A percentile compares a stretch with the other conserved stretches of the same genome.
Conservation (phyloP, 2,797 vertebrate genomes). For the Novumbra hubbsi region DNA sequence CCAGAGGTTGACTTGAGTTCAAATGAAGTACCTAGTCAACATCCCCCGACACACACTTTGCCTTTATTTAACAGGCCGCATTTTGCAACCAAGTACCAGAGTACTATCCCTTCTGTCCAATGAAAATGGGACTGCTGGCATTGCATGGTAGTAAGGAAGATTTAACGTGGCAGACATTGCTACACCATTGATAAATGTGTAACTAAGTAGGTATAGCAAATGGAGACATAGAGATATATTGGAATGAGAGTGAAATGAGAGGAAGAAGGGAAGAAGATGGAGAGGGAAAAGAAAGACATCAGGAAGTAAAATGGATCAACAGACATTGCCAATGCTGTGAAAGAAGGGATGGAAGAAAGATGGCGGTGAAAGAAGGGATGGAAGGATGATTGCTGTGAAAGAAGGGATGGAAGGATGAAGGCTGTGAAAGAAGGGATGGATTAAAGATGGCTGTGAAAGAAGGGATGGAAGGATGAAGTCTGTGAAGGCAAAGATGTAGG, state of each 20-base stretch:
- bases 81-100: not conserved
- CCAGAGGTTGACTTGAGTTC: conserved; percentile 18
- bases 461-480: not conserved
- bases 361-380: not conserved
- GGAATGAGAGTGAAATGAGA: not conserved
- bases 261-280: not conserved
- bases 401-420: not conserved
- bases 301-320: too few relatives aligned
- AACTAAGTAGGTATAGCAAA: not conserved
- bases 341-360: not conserved
- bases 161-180: not conserved
- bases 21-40: conserved; percentile 11
- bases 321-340: too few relatives aligned
- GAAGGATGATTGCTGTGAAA: not conserved
- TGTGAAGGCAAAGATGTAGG: not conserved
- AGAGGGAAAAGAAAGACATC: not conserved
- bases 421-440: not conserved
- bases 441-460: not conserved
- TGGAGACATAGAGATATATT: not conserved
- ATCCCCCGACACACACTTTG: not conserved
- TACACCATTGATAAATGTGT: not conserved
- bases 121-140: not conserved
- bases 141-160: not conserved
- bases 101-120: not conserved
- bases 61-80: not conserved